phyloP scores from a whole-genome alignment of 1,140 invertebrate species.

The Lepidurus arcticus region DNA sequence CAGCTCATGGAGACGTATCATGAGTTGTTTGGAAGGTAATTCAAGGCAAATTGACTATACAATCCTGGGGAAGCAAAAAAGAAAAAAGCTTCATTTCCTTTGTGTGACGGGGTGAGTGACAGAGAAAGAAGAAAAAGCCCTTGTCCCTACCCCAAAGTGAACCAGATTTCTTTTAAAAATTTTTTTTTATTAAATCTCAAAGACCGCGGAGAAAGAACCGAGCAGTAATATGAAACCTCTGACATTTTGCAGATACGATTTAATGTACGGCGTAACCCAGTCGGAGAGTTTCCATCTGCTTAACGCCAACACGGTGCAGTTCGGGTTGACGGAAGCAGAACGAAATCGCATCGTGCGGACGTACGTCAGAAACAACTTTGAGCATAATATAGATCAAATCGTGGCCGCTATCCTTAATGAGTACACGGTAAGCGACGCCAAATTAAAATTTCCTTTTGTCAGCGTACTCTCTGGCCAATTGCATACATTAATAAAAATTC shows the following conservation, averaged over 20 bases:
- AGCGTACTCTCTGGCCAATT: neutral
- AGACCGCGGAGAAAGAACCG: too few relatives aligned
- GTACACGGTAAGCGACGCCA: constrained; percentile 48
- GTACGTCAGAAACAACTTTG: constrained; percentile 58
- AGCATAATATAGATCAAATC: constrained; percentile 37
- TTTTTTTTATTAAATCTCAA: too few relatives aligned
- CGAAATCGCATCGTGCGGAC: constrained; percentile 70
- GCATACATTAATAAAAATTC: constrained; percentile 27
- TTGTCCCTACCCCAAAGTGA: too few relatives aligned
- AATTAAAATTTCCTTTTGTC: neutral
- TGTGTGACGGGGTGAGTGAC: too few relatives aligned
- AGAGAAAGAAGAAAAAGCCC: too few relatives aligned
- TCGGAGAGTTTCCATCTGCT: constrained; percentile 80
- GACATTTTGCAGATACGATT: constrained; percentile 61
- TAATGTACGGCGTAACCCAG: constrained; percentile 82
- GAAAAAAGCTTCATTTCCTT: neutral
- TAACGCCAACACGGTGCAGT: constrained; percentile 44
- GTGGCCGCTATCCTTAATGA: constrained; percentile 58
- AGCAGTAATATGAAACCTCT: neutral
- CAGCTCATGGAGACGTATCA: constrained; percentile 64
- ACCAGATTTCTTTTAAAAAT: too few relatives aligned
- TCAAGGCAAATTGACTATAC: neutral
- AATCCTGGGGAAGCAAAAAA: neutral
- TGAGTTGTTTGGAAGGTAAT: constrained; percentile 55
- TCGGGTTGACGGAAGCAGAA: constrained; percentile 53